phyloP scores from a whole-genome alignment of 2,113 vertebrate genomes.

The Cyphomyrus discorhynchus region DNA sequence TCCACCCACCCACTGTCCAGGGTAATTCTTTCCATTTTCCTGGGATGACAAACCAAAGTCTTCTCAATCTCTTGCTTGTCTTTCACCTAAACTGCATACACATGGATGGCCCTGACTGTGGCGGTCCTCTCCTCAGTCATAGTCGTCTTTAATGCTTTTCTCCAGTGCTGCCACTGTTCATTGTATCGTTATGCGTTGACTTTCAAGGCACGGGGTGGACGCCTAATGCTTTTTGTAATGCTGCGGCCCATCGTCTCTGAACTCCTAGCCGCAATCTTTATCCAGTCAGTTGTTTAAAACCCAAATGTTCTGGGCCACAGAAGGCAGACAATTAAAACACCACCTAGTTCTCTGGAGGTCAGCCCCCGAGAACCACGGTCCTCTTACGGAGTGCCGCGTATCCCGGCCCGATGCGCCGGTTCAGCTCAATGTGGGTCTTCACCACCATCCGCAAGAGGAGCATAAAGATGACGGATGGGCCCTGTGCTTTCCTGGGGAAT shows the following conservation, averaged over 20 bases:
- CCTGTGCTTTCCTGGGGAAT: conserved; percentile 27
- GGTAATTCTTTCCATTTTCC: background rate
- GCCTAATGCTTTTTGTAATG: background rate
- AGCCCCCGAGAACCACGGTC: conserved; percentile 40
- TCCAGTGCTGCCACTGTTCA: background rate
- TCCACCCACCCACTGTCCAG: background rate
- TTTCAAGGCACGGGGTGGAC: background rate
- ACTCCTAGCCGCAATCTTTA: background rate
- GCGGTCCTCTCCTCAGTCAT: background rate
- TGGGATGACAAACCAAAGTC: background rate
- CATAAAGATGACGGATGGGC: conserved; percentile 45
- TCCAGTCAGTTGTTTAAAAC: background rate
- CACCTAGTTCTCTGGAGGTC: conserved; percentile 52
- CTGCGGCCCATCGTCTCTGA: background rate
- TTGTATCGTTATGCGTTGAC: background rate
- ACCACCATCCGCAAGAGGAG: background rate
- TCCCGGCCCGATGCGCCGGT: conserved; percentile 10
- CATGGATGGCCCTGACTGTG: background rate
- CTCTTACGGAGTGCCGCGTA: conserved; percentile 48
- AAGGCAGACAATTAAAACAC: conserved; percentile 50
- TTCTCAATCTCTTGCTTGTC: background rate
- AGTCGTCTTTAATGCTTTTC: background rate
- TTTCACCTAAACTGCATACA: background rate
- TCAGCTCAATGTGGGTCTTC: background rate
- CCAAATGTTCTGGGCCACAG: conserved; percentile 44